Conservation (phyloP, 2,113 vertebrate genomes). For the Ceyx melanurus region DNA sequence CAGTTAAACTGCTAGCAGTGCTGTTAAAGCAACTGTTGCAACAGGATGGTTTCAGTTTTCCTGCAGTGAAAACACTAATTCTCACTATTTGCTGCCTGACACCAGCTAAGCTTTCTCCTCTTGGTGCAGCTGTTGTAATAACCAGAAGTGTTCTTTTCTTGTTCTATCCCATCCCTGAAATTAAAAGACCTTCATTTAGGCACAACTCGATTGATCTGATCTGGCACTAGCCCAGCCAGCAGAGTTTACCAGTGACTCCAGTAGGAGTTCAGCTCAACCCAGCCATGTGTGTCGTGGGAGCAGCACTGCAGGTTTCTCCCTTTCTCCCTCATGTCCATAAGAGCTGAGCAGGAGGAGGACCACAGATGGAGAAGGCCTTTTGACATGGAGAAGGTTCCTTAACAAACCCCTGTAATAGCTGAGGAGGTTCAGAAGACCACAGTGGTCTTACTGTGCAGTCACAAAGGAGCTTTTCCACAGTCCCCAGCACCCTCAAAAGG, state of each 20-base stretch:
- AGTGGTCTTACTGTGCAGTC: neutral
- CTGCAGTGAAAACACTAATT: neutral
- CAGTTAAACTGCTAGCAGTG: neutral
- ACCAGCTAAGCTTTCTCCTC: neutral
- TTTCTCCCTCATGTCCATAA: neutral
- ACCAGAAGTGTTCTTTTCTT: slow-evolving; percentile 6
- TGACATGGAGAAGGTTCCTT: neutral
- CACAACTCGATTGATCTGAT: neutral
- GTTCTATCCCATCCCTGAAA: neutral
- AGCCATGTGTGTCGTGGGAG: neutral
- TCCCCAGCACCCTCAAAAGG: neutral
- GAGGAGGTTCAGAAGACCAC: neutral
- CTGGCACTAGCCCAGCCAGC: neutral
- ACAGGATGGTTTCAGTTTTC: neutral
- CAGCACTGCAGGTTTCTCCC: neutral
- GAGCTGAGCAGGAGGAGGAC: neutral
- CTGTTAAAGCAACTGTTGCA: neutral
- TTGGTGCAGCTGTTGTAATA: neutral
- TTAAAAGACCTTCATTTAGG: neutral
- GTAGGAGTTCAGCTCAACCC: neutral
- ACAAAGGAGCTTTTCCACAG: neutral
- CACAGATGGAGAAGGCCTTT: neutral
- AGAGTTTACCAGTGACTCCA: neutral
- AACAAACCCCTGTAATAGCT: neutral
- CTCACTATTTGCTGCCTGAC: neutral